A percentile compares a stretch with the other conserved stretches of the same genome.
phyloP scores from a whole-genome alignment of 2,113 vertebrate genomes.

The Todiramphus chloris region DNA sequence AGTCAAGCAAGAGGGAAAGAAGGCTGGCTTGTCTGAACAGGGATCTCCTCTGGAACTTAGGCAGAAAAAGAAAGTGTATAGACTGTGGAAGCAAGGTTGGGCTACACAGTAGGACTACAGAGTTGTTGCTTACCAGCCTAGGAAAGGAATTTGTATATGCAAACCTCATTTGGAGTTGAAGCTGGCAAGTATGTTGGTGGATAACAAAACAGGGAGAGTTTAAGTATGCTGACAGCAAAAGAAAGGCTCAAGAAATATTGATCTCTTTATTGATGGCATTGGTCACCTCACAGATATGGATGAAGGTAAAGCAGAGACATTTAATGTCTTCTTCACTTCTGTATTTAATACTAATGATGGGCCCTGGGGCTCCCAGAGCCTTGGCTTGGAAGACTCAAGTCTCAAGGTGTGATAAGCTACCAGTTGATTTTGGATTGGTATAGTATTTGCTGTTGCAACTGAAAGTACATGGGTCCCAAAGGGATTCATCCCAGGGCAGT shows the following conservation, averaged over 20 bases:
- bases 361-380: neutral
- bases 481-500: neutral
- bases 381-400: neutral
- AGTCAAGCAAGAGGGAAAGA: neutral
- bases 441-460: neutral
- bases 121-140: neutral
- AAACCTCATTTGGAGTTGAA: neutral
- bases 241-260: neutral
- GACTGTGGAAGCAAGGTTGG: neutral
- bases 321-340: neutral
- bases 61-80: neutral
- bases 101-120: neutral
- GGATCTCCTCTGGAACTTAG: neutral
- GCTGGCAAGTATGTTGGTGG: accelerated
- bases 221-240: neutral
- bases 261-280: neutral
- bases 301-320: neutral
- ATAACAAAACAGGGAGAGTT: neutral
- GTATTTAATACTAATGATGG: neutral
- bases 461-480: accelerated
- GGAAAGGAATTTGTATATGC: accelerated
- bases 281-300: no score
- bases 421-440: neutral
- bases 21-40: neutral
- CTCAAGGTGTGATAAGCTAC: neutral